A percentile compares a stretch with the other conserved stretches of the same genome.
These are phyloP conservation scores for Tichodroma muraria DNA, from an alignment of 2,113 vertebrate genomes.

Conservation along the genomic window DNA sequence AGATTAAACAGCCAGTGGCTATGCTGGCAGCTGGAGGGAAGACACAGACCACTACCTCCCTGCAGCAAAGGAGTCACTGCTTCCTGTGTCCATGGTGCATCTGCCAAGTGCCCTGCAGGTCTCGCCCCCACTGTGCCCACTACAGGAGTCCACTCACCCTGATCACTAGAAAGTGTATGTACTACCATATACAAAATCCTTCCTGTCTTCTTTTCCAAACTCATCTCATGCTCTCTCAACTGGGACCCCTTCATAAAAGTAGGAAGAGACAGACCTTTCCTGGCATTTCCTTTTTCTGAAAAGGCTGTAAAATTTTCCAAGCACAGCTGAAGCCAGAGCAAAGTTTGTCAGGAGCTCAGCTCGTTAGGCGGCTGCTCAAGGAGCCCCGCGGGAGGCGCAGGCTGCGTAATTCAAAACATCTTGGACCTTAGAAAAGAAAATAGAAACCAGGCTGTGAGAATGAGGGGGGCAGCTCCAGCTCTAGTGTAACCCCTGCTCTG, in stretches of 20 bases:
- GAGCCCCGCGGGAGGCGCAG: slow-evolving; percentile 39
- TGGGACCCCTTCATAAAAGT: slow-evolving; percentile 59
- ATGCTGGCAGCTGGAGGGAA: background rate
- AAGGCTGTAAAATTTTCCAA: slow-evolving; percentile 67
- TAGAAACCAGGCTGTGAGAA: slow-evolving; percentile 36
- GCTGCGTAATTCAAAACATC: slow-evolving; percentile 64
- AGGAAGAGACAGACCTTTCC: slow-evolving; percentile 57
- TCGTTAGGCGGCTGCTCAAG: slow-evolving; percentile 64
- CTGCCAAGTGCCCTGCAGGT: background rate
- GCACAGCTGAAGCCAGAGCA: slow-evolving; percentile 43
- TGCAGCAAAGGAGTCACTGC: background rate
- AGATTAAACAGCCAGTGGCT: background rate
- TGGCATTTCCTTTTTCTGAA: slow-evolving; percentile 68
- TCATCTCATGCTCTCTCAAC: background rate
- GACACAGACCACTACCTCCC: background rate
- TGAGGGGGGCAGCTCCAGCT: background rate
- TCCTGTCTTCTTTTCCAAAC: slow-evolving; percentile 7
- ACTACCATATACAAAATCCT: background rate
- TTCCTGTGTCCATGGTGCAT: fast-evolving
- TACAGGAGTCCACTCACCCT: fast-evolving
- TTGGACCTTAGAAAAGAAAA: slow-evolving; percentile 60
- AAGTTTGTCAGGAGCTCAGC: slow-evolving; percentile 64
- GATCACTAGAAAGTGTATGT: background rate
- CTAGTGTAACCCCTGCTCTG: background rate
- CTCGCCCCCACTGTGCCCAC: fast-evolving